A percentile compares a stretch with the other conserved stretches of the same genome.
Conservation (phyloP, 2,113 vertebrate species). For the Plotosus lineatus region DNA sequence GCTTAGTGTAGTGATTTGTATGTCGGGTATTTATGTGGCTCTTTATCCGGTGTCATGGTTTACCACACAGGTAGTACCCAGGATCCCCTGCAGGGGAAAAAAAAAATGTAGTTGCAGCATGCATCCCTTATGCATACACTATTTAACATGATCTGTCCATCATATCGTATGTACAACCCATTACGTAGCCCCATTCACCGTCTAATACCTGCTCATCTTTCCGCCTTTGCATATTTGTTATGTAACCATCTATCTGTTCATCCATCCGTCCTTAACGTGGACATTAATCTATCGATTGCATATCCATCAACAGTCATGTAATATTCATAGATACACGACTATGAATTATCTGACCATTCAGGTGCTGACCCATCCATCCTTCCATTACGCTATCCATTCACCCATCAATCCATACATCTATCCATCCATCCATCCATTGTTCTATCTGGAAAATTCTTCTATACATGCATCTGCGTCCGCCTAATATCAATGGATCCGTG, state of each 20-base stretch:
- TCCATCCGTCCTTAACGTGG: no score
- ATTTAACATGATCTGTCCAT: no score
- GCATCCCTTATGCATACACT: no score
- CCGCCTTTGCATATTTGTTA: no score
- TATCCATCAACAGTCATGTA: background rate
- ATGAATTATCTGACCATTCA: background rate
- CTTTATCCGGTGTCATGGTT: background rate
- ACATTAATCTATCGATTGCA: no score
- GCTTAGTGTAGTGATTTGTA: background rate
- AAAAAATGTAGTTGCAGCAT: no score
- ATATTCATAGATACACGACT: background rate
- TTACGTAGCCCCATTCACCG: background rate
- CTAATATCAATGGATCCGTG: background rate
- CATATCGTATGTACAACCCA: background rate
- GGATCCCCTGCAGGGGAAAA: background rate
- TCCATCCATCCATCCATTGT: background rate
- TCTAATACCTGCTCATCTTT: background rate
- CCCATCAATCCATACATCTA: background rate
- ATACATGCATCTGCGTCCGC: no score
- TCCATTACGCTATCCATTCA: no score
- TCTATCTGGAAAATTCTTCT: background rate
- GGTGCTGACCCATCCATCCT: background rate
- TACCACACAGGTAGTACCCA: background rate
- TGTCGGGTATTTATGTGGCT: no score
- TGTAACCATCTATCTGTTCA: no score